phyloP scores from a whole-genome alignment of 2,888 invertebrate species.

The Lasius fuliginosus region DNA sequence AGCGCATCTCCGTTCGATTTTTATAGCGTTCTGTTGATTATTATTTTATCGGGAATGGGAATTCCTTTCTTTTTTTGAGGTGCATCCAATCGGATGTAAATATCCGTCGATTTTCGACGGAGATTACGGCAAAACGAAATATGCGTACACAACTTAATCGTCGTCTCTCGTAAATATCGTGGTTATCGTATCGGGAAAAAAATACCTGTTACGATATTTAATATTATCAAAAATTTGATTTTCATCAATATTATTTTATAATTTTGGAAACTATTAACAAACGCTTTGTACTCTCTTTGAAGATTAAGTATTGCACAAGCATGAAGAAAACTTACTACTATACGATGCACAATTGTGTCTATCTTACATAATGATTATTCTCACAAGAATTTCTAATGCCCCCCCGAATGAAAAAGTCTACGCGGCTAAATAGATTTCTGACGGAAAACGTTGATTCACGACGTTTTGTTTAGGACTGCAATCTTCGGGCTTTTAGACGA shows the following conservation, averaged over 20 bases:
- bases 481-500: conserved; percentile 81
- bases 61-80: neutral
- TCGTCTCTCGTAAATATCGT: neutral
- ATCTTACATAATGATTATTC: neutral
- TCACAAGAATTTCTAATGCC: neutral
- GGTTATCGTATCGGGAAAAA: neutral
- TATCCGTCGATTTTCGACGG: conserved; percentile 12
- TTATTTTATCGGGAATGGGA: neutral
- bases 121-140: conserved; percentile 16
- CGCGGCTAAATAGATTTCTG: conserved; percentile 40
- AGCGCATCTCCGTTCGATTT: conserved; percentile 4
- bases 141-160: neutral
- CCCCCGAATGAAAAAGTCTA: neutral
- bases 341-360: neutral
- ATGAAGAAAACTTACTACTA: neutral
- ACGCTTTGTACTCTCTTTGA: neutral
- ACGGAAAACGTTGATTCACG: conserved; percentile 23
- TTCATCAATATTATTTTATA: neutral
- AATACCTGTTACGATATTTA: neutral
- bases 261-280: neutral
- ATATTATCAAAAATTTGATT: neutral
- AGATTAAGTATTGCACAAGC: neutral
- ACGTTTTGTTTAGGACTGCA: conserved; percentile 70
- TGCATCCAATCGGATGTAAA: conserved; percentile 17
- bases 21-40: conserved; percentile 18